Base-by-base conservation (phyloP, 1,140 invertebrate species). In the Calephelis virginiensis region DNA sequence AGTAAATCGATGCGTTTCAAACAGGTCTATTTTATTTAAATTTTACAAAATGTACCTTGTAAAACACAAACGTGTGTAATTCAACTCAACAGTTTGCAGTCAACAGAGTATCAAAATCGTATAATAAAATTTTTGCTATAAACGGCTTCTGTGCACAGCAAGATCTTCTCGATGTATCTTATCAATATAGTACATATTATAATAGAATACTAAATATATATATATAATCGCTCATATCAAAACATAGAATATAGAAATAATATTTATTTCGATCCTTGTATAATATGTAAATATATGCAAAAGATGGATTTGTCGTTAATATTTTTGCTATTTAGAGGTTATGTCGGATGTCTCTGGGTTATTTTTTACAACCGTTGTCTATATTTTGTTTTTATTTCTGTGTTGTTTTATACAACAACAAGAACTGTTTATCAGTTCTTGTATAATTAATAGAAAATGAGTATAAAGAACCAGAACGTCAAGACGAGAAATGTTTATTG, bases 231-330 rank as follows among this genome's bases (percentile, higher is more conserved):
- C 53, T 56, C 53, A 56, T 56, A 56, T 56, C 53, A 56, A 56
- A 56, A 56, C 28, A 56, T 56, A 56, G 53, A 56, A 56, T 56
- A 56, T 56, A 56, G 53, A 56, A 28, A 56, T 56, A 56, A 28
- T 59, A 59, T 59, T 59, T 59, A 59, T 59, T 59, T 59, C 37
- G 56, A 59, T 59, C 56, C 28, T 85, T 89, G 86, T 89, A 89
- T 82, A 82, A 89, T 85, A 89, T 89, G 86, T 89, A 89, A 84
- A 89, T 89, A 89, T 74, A 80, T 79, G 76, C 76, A 81, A 82
- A 80, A 75, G 72, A 77, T 80, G 74, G 72, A 71, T 74, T 76
- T 76, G 71, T 73, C 67, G 68, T 70, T 53, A 43, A 66, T 63
- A 40, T 60, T 63, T 63, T 61, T 66, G 69, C 61, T 61, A 68